Evolutionary conservation across 2,797 vertebrate species (phyloP), one percentile per base, ranked within the genome.

Genomic region (Anableps anableps): DNA sequence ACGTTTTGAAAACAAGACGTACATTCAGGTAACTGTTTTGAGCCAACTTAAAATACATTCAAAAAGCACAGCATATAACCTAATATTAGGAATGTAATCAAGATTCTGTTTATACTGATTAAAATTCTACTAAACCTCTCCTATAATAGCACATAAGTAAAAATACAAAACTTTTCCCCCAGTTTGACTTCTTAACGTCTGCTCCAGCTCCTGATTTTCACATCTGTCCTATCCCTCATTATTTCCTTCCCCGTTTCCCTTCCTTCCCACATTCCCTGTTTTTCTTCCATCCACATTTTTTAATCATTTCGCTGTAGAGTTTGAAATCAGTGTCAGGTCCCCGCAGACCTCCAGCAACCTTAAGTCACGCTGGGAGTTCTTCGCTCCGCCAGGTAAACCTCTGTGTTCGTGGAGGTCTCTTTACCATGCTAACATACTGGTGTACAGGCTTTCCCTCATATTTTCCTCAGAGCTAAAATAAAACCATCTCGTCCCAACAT

Each of bases 361-460:
- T 96, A 97, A 97, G 94, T 96, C 96, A 92, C 97, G 97, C 82
- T 96, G 94, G 91, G 96, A 96, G 87, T 98, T 98, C 97, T 98
- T 99, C 97, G 94, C 95, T 6, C 95, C 90, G 78, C 92, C 97
- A 98, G 97, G 97, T 98, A 98, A 98, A 96, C 66, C 4, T 72
- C 26, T 79, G 68, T 88, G 76, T 84, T 85, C 75, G 72, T 87
- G 89, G 84, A 90, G 77, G 92, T 94, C 89, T 88, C 71, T 72
- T 78, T 86, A 89, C 83, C 19, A n/a, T 74, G 81, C 79, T 74
- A 2, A 55, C 82, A 48, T 29, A 80, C 82, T 85, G 51, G 0
- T 41, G 5, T 55, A 80, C 73, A 77, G 91, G 86, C 88, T 92
- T 83, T 88, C 90, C 84, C 75, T 50, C 68, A 1, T 1, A 34